Conservation (phyloP, 2,888 invertebrate species). For the Agrilus cyanescens region DNA sequence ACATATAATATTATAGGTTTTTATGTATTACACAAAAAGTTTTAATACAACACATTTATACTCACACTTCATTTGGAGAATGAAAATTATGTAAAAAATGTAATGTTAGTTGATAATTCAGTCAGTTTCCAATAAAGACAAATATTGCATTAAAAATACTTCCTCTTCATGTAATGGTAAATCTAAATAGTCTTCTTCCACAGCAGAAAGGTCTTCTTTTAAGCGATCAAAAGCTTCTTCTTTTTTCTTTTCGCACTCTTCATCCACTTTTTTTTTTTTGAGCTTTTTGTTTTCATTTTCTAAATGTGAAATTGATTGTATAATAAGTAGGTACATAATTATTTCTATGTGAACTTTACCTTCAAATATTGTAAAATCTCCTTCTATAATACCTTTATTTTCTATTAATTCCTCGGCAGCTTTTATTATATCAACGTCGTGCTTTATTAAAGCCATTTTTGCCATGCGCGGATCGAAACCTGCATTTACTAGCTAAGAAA, state of each 20-base stretch:
- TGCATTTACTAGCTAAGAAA: slow-evolving; percentile 41
- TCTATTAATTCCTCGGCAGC: slow-evolving; percentile 49
- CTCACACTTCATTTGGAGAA: no score
- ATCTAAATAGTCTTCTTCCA: slow-evolving; percentile 65
- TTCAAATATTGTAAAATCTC: slow-evolving; percentile 17
- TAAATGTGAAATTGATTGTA: not conserved
- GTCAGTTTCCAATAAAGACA: slow-evolving; percentile 39
- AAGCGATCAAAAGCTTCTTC: slow-evolving; percentile 49
- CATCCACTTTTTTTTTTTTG: slow-evolving; percentile 9
- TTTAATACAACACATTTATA: no score
- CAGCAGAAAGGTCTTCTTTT: slow-evolving; percentile 41
- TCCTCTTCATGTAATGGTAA: slow-evolving; percentile 58
- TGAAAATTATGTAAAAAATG: slow-evolving; percentile 1
- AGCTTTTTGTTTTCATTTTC: slow-evolving; percentile 3
- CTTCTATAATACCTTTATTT: slow-evolving; percentile 30
- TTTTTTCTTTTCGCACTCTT: slow-evolving; percentile 33
- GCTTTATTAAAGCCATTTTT: slow-evolving; percentile 41
- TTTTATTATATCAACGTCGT: slow-evolving; percentile 41
- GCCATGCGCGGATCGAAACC: slow-evolving; percentile 47
- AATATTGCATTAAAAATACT: slow-evolving; percentile 53
- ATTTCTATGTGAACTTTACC: no score
- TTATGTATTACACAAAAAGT: not conserved
- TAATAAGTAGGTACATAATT: no score
- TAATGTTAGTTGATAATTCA: slow-evolving; percentile 6
- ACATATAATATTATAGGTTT: not conserved